phyloP scores from a whole-genome alignment of 2,888 invertebrate genomes.

The Girardia tigrina region DNA sequence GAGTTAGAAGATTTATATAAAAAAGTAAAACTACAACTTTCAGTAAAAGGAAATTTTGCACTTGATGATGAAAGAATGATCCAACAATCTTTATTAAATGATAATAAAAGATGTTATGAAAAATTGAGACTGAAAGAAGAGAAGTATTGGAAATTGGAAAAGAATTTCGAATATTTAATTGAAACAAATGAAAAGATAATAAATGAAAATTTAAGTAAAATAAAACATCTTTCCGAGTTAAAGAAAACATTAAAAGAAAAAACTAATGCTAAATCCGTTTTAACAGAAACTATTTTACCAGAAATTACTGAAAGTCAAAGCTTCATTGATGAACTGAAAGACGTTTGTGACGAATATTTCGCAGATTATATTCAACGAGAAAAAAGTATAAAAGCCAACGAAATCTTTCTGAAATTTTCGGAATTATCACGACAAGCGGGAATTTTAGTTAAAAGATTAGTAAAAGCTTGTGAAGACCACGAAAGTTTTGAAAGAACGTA shows the following conservation, averaged over 20 bases:
- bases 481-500: not conserved
- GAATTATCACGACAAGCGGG: not conserved
- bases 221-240: not conserved
- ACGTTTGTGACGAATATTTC: not conserved
- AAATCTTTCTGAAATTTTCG: not conserved
- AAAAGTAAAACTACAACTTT: not conserved
- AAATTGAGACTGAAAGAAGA: not conserved
- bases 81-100: not conserved
- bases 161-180: not conserved
- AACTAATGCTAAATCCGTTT: not conserved
- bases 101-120: not conserved
- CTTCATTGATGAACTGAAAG: conserved; percentile 11
- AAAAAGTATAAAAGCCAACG: not conserved
- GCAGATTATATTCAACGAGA: not conserved
- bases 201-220: not conserved
- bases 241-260: not conserved
- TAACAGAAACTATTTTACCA: not conserved
- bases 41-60: not conserved
- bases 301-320: not conserved
- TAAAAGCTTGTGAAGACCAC: conserved; percentile 2
- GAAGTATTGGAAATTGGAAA: not conserved
- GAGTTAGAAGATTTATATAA: not conserved
- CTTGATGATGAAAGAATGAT: not conserved
- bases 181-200: not conserved
- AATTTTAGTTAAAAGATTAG: not conserved